Conservation (phyloP, 2,113 vertebrate genomes). For the Eupsittula cactorum region DNA sequence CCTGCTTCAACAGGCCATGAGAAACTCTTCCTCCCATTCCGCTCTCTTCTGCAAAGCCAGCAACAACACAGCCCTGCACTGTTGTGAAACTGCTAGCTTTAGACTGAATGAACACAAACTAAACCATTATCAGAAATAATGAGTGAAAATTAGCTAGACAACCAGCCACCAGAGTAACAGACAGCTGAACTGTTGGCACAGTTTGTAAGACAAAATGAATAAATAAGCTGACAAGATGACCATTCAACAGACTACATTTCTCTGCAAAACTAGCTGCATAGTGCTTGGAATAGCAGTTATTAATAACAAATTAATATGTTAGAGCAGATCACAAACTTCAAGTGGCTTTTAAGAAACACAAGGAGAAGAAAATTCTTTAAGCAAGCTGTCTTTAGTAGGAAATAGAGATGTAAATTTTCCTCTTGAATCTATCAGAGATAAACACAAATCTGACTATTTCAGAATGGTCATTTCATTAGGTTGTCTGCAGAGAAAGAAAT, state of each 20-base stretch:
- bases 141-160: conserved; percentile 22
- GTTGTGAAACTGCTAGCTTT: neutral
- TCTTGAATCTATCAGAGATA: neutral
- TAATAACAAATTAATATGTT: neutral
- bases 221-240: neutral
- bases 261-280: neutral
- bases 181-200: conserved; percentile 10
- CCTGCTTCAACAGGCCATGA: neutral
- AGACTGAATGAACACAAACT: neutral
- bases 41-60: neutral
- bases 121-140: conserved; percentile 26
- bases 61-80: neutral
- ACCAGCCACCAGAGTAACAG: neutral
- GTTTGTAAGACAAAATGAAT: neutral
- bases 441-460: neutral
- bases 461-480: neutral
- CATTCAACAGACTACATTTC: neutral
- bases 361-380: neutral
- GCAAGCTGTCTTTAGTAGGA: neutral
- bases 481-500: neutral
- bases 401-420: neutral
- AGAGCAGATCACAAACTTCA: neutral
- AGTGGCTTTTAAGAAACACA: neutral
- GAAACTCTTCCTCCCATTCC: neutral
- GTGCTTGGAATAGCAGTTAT: neutral